Evolutionary conservation across 2,888 invertebrate genomes (phyloP), one percentile per base, ranked within the genome.

Genomic region (Chironomus riparius): DNA sequence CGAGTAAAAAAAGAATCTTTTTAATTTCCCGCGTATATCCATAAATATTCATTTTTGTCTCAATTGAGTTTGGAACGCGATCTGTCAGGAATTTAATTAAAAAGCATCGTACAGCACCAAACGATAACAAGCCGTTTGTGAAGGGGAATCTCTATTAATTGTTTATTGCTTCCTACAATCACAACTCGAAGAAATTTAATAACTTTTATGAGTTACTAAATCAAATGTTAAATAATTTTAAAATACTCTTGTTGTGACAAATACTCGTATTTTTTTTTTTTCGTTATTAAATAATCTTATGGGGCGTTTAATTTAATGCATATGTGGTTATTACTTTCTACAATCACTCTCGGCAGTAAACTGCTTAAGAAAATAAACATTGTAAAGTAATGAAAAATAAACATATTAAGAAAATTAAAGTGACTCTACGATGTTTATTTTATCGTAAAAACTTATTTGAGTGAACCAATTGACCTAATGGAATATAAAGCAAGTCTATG

Each of bases 141-240:
- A 50, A 50, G n/a, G 70, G 22, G 48, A 7, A 56, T 70, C 15
- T 47, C 21, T 70, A 1, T 50, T 48, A 47, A 18, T 47, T 70
- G 2, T 70, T 70, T 70, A 70, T 70, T 70, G 50, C 70, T 70
- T 70, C 70, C 70, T 70, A 18, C 56, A 15, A 15, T 15, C 56
- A 56, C 15, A 15, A 15, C n/a, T 15, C n/a, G 56, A 15, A n/a
- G 56, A 56, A 15, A 56, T 18, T 56, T 18, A n/a, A 56, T 56
- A n/a, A 56, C 56, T 56, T 56, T 56, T 15, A 38, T 38, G 38
- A 38, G 38, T 38, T 38, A 38, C 10, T 56, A 56, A 56, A 56
- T 56, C 56, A 56, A 56, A 56, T 56, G 15, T 15, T 56, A 56
- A 56, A 15, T 56, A 6, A 56, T 56, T 56, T 56, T 56, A 56